Base-by-base conservation (phyloP, 2,888 invertebrate species). In the Apamea anceps region DNA sequence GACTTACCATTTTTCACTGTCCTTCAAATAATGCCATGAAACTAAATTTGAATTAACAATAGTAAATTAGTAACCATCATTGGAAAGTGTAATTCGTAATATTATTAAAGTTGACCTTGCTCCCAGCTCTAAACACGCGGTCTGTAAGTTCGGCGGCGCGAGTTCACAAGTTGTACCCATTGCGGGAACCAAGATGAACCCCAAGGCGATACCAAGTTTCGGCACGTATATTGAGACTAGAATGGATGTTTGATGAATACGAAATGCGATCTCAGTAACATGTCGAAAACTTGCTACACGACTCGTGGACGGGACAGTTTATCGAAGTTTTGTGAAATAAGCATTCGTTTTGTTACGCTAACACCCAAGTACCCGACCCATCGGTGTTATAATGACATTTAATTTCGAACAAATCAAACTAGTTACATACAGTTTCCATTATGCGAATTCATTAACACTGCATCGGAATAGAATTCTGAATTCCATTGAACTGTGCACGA, bases 201-300 rank as follows among this genome's bases (percentile, higher is more conserved):
- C 93, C 92, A 90, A 85, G 93, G 95, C 94, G 92, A 88, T 92
- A 91, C 92, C 91, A 95, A 95, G 94, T 95, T 95, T 92, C 91
- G 77, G 92, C 92, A 93, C 94, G 93, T 94, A 94, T 94, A 95
- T 95, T 93, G 94, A 92, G 93, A 94, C 93, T 90, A 92, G 94
- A 94, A 94, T 94, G 92, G 94, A 91, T 95, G 94, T 95, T 95
- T 95, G 95, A 95, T 95, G 94, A 95, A 95, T 94, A 94, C 93
- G 92, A 93, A 93, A 93, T 94, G 92, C 90, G 93, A 93, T 93
- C 91, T 90, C 87, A 84, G 90, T 88, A 89, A 90, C 90, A 89
- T 91, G 90, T 90, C 86, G 87, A 88, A 89, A 91, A 91, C 90
- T 91, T 90, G 80, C 84, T 88, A 87, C 90, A 87, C 89, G 77